Conservation (phyloP, 2,797 vertebrate species). For the Phylloscopus collybita region DNA sequence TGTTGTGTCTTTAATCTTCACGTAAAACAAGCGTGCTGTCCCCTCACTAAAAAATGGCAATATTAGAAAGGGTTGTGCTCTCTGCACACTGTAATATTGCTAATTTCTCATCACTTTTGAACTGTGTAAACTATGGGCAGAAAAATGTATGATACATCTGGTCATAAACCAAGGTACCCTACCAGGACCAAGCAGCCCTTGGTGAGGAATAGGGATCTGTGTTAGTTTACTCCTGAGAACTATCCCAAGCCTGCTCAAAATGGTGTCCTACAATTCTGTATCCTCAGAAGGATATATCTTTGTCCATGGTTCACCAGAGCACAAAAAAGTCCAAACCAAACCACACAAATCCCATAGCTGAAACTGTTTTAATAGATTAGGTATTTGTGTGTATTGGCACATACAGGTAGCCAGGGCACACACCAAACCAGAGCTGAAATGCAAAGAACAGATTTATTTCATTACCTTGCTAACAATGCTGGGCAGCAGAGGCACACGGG, state of each 20-base stretch:
- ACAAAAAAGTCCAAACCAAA: not conserved
- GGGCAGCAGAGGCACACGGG: rapidly evolving
- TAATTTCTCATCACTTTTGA: not conserved
- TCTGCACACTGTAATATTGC: not conserved
- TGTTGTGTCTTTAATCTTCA: not conserved
- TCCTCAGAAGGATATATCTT: not conserved
- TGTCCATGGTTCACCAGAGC: not conserved
- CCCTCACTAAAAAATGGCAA: not conserved
- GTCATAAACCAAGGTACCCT: not conserved
- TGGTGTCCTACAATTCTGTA: not conserved
- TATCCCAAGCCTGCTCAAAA: not conserved
- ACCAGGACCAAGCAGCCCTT: not conserved
- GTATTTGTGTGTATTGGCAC: not conserved
- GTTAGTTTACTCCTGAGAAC: not conserved
- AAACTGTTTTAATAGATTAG: not conserved
- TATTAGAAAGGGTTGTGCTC: not conserved
- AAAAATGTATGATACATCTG: not conserved
- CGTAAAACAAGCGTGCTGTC: not conserved
- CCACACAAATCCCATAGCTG: not conserved
- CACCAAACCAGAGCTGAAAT: not conserved
- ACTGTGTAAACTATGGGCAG: not conserved
- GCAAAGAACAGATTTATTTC: not conserved
- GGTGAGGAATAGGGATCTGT: not conserved
- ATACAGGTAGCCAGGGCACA: not conserved
- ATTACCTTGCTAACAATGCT: rapidly evolving